These are phyloP conservation scores for Nycteola revayana DNA, from an alignment of 2,888 invertebrate genomes.

Conservation along the genomic window DNA sequence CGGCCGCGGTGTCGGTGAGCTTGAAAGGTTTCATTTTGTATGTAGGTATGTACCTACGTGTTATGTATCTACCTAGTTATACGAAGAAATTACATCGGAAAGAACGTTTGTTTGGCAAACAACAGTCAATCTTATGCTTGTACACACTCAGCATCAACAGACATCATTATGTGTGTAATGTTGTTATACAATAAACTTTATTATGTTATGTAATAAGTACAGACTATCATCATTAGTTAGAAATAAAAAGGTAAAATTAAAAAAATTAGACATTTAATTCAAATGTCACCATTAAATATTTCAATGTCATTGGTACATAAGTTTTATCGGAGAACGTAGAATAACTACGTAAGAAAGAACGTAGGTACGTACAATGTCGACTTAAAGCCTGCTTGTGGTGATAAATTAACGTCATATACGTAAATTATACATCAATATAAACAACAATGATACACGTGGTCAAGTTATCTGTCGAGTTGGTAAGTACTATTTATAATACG, in stretches of 20 bases:
- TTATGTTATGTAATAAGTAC: neutral
- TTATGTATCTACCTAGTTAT: no score
- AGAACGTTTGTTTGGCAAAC: no score
- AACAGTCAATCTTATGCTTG: no score
- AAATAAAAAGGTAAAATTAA: conserved; percentile 3
- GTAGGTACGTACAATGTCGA: no score
- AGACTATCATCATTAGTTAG: neutral
- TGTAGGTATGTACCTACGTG: no score
- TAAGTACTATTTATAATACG: conserved; percentile 7
- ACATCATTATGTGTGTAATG: no score
- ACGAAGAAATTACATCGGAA: no score
- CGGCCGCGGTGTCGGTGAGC: neutral
- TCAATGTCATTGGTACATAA: conserved; percentile 21
- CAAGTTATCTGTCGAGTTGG: conserved; percentile 3
- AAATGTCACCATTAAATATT: conserved; percentile 11
- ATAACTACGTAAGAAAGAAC: neutral
- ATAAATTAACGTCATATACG: conserved; percentile 1
- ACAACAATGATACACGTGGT: conserved; percentile 7
- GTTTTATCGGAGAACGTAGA: conserved; percentile 11
- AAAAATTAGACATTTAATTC: conserved; percentile 9
- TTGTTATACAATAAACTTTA: no score
- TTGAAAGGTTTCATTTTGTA: conserved; percentile 3
- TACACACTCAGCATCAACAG: no score
- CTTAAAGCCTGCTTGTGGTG: no score
- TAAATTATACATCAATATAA: conserved; percentile 12